Percentiles rank a stretch among this genome's conserved stretches.
phyloP scores from a whole-genome alignment of 2,888 invertebrate species.

The Rhamphomyia laevipes region DNA sequence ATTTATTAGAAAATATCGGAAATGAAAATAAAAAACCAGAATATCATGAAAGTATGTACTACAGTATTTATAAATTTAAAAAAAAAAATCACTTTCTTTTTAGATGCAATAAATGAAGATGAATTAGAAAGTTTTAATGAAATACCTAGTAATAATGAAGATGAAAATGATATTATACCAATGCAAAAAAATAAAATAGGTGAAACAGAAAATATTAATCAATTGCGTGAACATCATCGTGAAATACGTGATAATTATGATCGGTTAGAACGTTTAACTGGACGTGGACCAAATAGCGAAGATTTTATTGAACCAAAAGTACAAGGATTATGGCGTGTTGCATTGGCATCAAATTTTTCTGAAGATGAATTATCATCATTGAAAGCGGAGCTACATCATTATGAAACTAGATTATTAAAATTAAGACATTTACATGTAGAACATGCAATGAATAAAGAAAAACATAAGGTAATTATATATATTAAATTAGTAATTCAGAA shows the following conservation, averaged over 20 bases:
- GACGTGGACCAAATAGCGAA: slow-evolving; percentile 64
- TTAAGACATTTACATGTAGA: slow-evolving; percentile 72
- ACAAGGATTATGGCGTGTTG: slow-evolving; percentile 76
- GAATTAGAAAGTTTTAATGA: slow-evolving; percentile 62
- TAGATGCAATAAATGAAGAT: slow-evolving; percentile 63
- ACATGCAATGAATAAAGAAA: slow-evolving; percentile 58
- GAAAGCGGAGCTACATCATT: slow-evolving; percentile 65
- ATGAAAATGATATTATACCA: slow-evolving; percentile 40
- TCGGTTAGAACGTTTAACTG: slow-evolving; percentile 57
- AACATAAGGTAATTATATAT: slow-evolving; percentile 42
- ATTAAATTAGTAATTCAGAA: neutral
- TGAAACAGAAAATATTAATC: slow-evolving; percentile 54
- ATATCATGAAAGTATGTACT: slow-evolving; percentile 49
- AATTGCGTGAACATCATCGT: slow-evolving; percentile 60
- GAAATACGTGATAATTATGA: slow-evolving; percentile 70
- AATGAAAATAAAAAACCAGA: slow-evolving; percentile 38
- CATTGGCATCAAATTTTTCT: slow-evolving; percentile 67
- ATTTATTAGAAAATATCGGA: slow-evolving; percentile 60
- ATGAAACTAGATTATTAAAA: slow-evolving; percentile 75
- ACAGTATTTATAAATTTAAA: neutral
- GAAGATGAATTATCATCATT: slow-evolving; percentile 71
- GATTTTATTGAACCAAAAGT: slow-evolving; percentile 89
- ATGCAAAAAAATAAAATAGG: slow-evolving; percentile 39
- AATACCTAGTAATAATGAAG: slow-evolving; percentile 46
- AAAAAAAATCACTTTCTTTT: neutral